A percentile compares a stretch with the other conserved stretches of the same genome.
These are phyloP conservation scores for Eurystomus gularis DNA, from an alignment of 2,113 vertebrate species.

Conservation along the genomic window DNA sequence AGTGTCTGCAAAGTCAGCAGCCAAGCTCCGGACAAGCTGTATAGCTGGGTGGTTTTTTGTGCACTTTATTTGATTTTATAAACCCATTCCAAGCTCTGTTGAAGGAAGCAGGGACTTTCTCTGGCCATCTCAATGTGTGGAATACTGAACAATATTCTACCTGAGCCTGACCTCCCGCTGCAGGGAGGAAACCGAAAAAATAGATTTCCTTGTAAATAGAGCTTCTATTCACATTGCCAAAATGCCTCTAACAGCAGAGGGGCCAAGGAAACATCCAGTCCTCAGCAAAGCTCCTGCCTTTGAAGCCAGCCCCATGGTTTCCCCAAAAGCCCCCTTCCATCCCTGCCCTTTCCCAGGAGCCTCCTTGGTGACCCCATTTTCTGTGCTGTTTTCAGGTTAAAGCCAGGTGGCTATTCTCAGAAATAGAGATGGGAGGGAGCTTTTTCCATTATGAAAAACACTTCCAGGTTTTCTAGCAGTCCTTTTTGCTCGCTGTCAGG, in stretches of 20 bases:
- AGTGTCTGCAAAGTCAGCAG: not conserved
- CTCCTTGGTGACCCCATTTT: not conserved
- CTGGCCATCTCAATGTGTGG: not conserved
- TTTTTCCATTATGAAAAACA: not conserved
- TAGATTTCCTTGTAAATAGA: not conserved
- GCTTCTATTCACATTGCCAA: accelerated
- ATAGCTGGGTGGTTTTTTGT: accelerated
- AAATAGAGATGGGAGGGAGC: not conserved
- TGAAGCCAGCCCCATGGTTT: not conserved
- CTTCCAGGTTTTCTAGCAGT: not conserved
- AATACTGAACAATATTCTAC: not conserved
- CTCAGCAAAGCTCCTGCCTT: not conserved
- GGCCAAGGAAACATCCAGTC: not conserved
- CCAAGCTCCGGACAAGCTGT: not conserved
- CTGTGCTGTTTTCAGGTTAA: not conserved
- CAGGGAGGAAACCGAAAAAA: not conserved
- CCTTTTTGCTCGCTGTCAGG: not conserved
- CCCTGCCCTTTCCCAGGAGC: not conserved
- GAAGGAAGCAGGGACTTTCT: not conserved
- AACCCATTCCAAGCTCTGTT: not conserved
- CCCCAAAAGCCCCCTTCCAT: not conserved
- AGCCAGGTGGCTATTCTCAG: not conserved
- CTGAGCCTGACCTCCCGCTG: not conserved
- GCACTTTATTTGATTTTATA: not conserved
- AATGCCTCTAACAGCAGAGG: not conserved